These are phyloP conservation scores for Sipha flava DNA, from an alignment of 1,140 invertebrate genomes.

Conservation along the genomic window DNA sequence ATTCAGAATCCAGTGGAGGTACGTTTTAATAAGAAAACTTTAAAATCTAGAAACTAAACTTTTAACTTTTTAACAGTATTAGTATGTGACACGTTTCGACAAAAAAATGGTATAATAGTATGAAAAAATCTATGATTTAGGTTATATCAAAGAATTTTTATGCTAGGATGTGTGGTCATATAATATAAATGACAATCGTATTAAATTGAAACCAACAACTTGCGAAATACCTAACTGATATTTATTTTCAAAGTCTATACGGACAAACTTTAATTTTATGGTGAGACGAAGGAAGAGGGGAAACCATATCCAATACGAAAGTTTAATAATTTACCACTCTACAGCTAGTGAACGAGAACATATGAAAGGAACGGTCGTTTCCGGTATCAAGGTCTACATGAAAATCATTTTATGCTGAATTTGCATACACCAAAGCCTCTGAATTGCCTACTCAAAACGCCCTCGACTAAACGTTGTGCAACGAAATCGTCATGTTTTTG, in stretches of 20 bases:
- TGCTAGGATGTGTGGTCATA: background rate
- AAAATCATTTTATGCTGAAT: background rate
- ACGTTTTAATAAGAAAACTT: too few relatives aligned
- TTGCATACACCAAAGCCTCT: background rate
- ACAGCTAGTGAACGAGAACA: background rate
- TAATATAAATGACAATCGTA: background rate
- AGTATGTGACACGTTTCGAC: background rate
- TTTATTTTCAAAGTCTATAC: background rate
- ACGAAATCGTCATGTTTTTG: too few relatives aligned
- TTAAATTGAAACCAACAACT: background rate
- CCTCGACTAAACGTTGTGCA: too few relatives aligned
- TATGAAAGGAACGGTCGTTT: background rate
- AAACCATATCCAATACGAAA: background rate
- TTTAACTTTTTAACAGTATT: background rate
- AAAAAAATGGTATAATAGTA: background rate
- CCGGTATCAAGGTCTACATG: background rate
- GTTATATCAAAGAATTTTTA: background rate
- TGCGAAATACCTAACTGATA: background rate
- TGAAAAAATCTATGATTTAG: too few relatives aligned
- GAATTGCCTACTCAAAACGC: conserved; percentile 27
- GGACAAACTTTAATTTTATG: background rate
- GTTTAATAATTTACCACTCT: too few relatives aligned
- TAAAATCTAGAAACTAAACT: too few relatives aligned
- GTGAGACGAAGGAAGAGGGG: background rate
- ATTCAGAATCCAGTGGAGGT: background rate